Base-by-base conservation (phyloP, 2,797 vertebrate genomes). In the Eleutherodactylus coqui region DNA sequence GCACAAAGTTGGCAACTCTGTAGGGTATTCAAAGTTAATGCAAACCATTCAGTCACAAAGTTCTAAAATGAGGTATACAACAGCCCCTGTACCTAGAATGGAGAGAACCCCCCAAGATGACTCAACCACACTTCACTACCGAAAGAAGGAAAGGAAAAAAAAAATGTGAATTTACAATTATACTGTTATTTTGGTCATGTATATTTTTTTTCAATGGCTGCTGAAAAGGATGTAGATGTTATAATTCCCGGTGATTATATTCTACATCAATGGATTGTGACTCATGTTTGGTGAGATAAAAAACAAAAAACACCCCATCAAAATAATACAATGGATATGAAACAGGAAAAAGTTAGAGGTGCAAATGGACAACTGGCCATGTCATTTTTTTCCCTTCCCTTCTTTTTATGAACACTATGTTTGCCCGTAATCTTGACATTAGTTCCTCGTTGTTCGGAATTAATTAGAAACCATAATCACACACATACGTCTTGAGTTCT, bases 41-140 rank as follows among this genome's bases (percentile, higher is more conserved):
- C 95, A 96, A 96, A 95, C 95, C 92, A 96, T 96, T 96, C 94
- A 88, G 94, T 95, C 93, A 95, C 45, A 73, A 93, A 97, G 96
- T 96, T 95, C 96, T 73, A 95, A 96, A 97, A 97, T 99, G 97
- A 99, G 97, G 98, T 99, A 98, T 97, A 97, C 94, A 91, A 96
- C 94, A 97, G 95, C 95, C 96, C 94, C 94, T 93, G 94, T 94
- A 92, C 91, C 90, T 90, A 89, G 85, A 91, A 92, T 89, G 92
- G 92, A 91, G 62, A 85, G 86, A 92, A 89, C 84, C 91, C 93
- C 91, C 60, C 58, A 92, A 92, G 79, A 90, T 88, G 85, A 92
- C 92, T 94, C 91, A 93, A 90, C 92, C 90, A 90, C 87, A 90
- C 91, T 92, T 90, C 70, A 89, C 84, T 6, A 86, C 88, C 83